Evolutionary conservation across 2,113 vertebrate genomes (phyloP), one percentile per base, ranked within the genome.

Genomic region (Larimichthys crocea): DNA sequence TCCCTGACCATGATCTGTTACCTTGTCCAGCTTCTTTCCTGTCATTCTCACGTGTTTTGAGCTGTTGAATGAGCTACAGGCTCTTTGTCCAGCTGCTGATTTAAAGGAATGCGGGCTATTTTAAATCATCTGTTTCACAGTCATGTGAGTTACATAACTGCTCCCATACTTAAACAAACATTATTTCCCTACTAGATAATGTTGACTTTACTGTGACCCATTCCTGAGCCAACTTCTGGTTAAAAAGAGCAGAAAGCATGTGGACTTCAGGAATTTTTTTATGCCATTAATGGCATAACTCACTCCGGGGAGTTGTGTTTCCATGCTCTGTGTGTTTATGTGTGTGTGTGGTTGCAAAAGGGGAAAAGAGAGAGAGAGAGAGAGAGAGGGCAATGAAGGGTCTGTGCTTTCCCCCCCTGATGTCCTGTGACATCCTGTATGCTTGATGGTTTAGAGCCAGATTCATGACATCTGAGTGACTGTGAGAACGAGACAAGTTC

Each of bases 81-180:
- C 35, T 74, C 16, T 40, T 52, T 73, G 55, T 71, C 40, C 22
- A n/a, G 50, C 56, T 40, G 55, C 35, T 72, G 66, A 73, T 61
- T 76, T 65, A 4, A 44, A 75, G 64, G 64, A 75, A 78, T 81
- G 40, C 50, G 2, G 15, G 11, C n/a, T 77, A 74, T 74, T 80
- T 76, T 16, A 72, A 53, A 22, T 49, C 59, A 46, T 76, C 57
- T 70, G 52, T 83, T 83, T 80, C 42, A 64, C 40, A 31, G 79
- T 71, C 65, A 50, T 65, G 46, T 65, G 53, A 69, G 48, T 87
- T 83, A 69, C 56, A n/a, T 77, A 84, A 86, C 53, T 56, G 72
- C 24, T 61, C 61, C 50, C 40, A 22, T 44, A 48, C 52, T 67
- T 62, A 68, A 83, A 56, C 24, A 75, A 86, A 68, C 81, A 74